phyloP scores from a whole-genome alignment of 2,888 invertebrate genomes.

The Hesperia comma region DNA sequence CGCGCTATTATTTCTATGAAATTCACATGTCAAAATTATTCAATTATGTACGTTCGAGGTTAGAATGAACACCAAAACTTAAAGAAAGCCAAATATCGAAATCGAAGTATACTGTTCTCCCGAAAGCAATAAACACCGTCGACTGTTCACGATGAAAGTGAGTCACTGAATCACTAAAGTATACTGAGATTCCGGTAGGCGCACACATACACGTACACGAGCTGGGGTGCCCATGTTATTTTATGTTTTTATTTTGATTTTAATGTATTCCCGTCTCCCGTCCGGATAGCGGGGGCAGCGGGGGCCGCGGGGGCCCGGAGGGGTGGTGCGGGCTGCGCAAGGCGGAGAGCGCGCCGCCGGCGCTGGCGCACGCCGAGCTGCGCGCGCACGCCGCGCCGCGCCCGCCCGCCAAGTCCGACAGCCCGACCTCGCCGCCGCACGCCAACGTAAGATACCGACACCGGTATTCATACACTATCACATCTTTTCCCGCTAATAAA shows the following conservation, averaged over 20 bases:
- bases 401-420: no score
- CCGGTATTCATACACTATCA: no score
- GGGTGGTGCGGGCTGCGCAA: slow-evolving; percentile 74
- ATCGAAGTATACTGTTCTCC: not conserved
- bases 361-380: slow-evolving; percentile 78
- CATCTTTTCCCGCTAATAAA: no score
- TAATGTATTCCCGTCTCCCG: slow-evolving; percentile 63
- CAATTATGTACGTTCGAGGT: no score
- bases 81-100: not conserved
- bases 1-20: no score
- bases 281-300: slow-evolving; percentile 66
- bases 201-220: slow-evolving; percentile 38
- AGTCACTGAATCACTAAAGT: not conserved
- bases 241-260: slow-evolving; percentile 60
- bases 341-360: slow-evolving; percentile 75
- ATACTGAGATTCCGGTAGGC: not conserved
- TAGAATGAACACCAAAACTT: not conserved
- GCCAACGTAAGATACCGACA: slow-evolving; percentile 66
- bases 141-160: not conserved
- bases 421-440: slow-evolving; percentile 73
- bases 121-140: not conserved
- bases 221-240: slow-evolving; percentile 63
- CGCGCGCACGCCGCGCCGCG: slow-evolving; percentile 60
- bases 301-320: no score
- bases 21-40: no score